Evolutionary conservation across 37 sponge, comb jelly and placozoan genomes (phyloP).

Genomic region (Theonella swinhoei): DNA sequence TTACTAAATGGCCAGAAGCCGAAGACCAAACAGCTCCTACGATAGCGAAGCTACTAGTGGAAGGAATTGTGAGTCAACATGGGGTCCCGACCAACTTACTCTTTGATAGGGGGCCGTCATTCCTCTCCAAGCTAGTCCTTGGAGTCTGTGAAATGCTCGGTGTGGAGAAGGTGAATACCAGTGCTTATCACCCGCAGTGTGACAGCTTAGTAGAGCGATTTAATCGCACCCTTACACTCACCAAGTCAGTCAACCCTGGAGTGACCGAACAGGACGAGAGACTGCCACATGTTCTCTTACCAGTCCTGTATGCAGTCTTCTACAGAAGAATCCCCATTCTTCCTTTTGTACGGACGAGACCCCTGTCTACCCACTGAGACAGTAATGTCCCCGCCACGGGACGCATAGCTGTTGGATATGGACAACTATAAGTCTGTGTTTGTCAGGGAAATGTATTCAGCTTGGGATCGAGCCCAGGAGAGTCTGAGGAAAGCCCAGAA

Average conservation of each 20-base stretch:
- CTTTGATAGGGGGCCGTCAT: constrained; percentile 51
- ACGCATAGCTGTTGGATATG: neutral
- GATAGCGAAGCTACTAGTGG: constrained; percentile 55
- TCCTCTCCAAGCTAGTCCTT: constrained; percentile 35
- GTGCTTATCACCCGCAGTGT: constrained; percentile 63
- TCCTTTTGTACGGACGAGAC: constrained; percentile 57
- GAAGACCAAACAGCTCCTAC: constrained; percentile 59
- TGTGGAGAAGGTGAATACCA: constrained; percentile 48
- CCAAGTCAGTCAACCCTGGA: constrained; percentile 25
- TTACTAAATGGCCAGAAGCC: constrained; percentile 70
- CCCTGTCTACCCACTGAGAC: constrained; percentile 31
- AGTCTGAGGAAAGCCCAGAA: constrained; percentile 23
- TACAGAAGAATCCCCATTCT: constrained; percentile 56
- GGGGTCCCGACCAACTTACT: constrained; percentile 59
- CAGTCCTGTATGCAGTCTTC: constrained; percentile 31
- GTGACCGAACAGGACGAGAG: constrained; percentile 38
- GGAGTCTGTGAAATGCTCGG: constrained; percentile 46
- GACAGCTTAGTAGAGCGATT: constrained; percentile 62
- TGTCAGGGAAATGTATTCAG: neutral
- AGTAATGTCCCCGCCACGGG: neutral
- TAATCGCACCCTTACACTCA: constrained; percentile 41
- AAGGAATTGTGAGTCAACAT: constrained; percentile 58
- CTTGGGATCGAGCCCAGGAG: constrained; percentile 49
- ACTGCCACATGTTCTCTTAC: constrained; percentile 51
- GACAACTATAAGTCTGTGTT: constrained; percentile 35